Percentiles rank a stretch among this genome's conserved stretches.
Conservation (phyloP, 2,797 vertebrate genomes). For the Phrynocephalus forsythii region DNA sequence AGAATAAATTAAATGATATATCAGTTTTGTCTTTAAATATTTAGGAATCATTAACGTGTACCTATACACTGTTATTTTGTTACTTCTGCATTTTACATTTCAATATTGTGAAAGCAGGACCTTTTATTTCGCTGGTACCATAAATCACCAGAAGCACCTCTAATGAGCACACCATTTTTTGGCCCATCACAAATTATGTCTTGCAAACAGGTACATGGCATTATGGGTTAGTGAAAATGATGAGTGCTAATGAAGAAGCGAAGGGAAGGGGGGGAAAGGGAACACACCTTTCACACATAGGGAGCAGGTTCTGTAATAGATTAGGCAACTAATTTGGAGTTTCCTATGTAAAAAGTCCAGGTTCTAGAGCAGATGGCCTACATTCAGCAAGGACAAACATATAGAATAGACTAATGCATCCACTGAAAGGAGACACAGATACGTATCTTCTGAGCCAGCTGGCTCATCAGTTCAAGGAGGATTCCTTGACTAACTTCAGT, state of each 20-base stretch:
- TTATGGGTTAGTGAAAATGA: slow-evolving; percentile 22
- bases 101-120: slow-evolving; percentile 21
- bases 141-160: slow-evolving; percentile 14
- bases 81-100: not conserved
- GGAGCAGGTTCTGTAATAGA: not conserved
- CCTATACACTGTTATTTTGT: not conserved
- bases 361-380: not conserved
- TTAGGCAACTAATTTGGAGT: not conserved
- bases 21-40: not conserved
- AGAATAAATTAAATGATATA: not conserved
- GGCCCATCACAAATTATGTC: slow-evolving; percentile 13
- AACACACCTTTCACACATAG: not conserved
- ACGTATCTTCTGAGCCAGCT: not conserved
- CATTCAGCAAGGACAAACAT: not conserved
- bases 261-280: not conserved
- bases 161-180: slow-evolving; percentile 14
- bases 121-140: slow-evolving; percentile 15
- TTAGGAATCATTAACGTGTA: slow-evolving; percentile 1
- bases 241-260: slow-evolving; percentile 22
- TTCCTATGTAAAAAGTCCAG: not conserved
- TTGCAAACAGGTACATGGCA: slow-evolving; percentile 40
- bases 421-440: not conserved
- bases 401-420: not conserved
- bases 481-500: not conserved
- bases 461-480: not conserved